Percentiles rank a stretch among this genome's conserved stretches.
phyloP scores from a whole-genome alignment of 2,113 vertebrate genomes.

The Leuciscus idus region DNA sequence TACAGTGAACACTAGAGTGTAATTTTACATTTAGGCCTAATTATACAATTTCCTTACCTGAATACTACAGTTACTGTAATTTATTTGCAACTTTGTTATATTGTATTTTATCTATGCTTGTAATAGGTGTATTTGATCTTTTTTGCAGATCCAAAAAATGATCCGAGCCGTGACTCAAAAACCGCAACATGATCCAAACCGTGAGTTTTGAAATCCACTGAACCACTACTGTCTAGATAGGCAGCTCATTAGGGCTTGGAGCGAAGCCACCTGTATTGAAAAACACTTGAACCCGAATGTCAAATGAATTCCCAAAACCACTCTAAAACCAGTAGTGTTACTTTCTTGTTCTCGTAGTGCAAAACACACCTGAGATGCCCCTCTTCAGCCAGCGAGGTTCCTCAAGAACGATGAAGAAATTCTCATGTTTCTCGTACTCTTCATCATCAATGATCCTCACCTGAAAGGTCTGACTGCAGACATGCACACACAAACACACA shows the following conservation, averaged over 20 bases:
- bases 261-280: neutral
- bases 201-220: too few relatives aligned
- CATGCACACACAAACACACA: conserved; percentile 46
- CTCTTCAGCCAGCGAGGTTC: conserved; percentile 91
- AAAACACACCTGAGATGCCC: conserved; percentile 86
- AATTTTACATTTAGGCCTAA: too few relatives aligned
- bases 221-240: neutral
- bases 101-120: too few relatives aligned
- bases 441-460: conserved; percentile 91
- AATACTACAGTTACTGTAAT: too few relatives aligned
- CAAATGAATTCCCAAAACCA: neutral
- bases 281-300: neutral
- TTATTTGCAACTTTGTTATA: too few relatives aligned
- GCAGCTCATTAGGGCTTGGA: neutral
- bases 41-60: too few relatives aligned
- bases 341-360: neutral
- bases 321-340: neutral
- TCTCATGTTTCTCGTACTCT: conserved; percentile 92
- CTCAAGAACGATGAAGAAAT: conserved; percentile 90
- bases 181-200: too few relatives aligned
- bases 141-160: too few relatives aligned
- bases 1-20: too few relatives aligned
- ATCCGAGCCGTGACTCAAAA: too few relatives aligned
- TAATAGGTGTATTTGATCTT: too few relatives aligned
- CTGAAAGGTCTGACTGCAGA: conserved; percentile 81